These are phyloP conservation scores for Scylla paramamosain DNA, from an alignment of 1,140 invertebrate species.

Conservation along the genomic window DNA sequence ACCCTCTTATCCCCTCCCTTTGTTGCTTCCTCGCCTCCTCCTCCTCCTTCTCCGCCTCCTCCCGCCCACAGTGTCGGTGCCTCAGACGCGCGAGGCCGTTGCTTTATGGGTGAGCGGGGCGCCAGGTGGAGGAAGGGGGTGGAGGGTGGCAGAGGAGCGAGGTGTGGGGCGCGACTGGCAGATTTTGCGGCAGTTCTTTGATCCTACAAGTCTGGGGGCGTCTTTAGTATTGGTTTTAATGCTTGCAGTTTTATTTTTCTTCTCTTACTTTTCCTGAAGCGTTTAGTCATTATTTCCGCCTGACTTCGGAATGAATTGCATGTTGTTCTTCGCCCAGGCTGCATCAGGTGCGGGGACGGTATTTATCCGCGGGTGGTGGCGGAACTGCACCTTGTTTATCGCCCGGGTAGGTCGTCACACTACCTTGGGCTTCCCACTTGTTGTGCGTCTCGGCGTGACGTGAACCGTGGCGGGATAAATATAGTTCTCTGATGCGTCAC, in stretches of 20 bases:
- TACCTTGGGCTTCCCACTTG: not conserved
- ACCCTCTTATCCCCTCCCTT: not conserved
- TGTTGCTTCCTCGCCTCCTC: no score
- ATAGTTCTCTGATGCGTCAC: not conserved
- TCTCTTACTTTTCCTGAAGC: not conserved
- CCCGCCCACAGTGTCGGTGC: not conserved
- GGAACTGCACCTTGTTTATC: not conserved
- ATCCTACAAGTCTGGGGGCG: not conserved
- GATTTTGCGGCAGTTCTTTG: not conserved
- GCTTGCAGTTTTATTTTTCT: not conserved
- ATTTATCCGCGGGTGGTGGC: not conserved
- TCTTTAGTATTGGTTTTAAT: not conserved
- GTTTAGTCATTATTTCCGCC: not conserved
- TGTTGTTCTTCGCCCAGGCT: not conserved
- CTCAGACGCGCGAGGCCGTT: not conserved
- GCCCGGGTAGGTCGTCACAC: not conserved
- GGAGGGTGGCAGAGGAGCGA: not conserved
- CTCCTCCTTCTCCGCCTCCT: not conserved
- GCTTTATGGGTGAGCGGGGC: not conserved
- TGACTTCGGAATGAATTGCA: not conserved
- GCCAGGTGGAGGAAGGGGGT: not conserved
- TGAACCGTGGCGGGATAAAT: not conserved
- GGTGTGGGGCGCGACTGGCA: not conserved
- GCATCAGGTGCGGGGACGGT: not conserved
- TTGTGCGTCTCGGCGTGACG: not conserved